phyloP scores from a whole-genome alignment of 2,113 vertebrate species.

The Accipiter virgatus region DNA sequence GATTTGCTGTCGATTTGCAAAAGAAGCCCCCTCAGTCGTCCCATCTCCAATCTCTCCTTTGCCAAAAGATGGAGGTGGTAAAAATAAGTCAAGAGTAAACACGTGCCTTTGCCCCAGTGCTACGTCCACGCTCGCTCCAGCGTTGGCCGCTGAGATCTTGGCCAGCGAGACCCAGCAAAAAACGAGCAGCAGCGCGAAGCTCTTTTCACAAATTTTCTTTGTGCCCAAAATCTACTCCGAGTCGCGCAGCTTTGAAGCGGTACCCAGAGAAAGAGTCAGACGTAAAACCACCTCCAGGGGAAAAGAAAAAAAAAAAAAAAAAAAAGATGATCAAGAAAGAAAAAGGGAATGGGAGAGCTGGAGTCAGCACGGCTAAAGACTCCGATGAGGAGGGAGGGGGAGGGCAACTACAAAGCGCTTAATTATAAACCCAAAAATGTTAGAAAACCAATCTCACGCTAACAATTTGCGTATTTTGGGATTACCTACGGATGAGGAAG shows the following conservation, averaged over 20 bases:
- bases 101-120: not conserved
- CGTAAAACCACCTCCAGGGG: not conserved
- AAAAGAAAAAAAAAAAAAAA: not conserved
- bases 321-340: not conserved
- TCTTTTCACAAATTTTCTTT: not conserved
- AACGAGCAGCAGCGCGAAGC: rapidly evolving
- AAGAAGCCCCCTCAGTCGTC: not conserved
- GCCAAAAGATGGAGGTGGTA: not conserved
- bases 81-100: not conserved
- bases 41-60: not conserved
- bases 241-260: not conserved
- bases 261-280: not conserved
- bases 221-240: not conserved
- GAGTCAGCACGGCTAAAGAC: not conserved
- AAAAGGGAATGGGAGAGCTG: not conserved
- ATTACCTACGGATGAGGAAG: constrained; percentile 62
- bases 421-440: constrained; percentile 45
- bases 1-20: not conserved
- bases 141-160: not conserved
- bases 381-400: not conserved
- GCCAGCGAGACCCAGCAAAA: not conserved
- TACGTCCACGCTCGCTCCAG: rapidly evolving
- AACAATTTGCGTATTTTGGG: constrained; percentile 45
- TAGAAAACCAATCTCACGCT: constrained; percentile 36
- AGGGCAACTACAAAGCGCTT: constrained; percentile 20